Base-by-base conservation (phyloP, 2,797 vertebrate genomes). In the Acridotheres tristis region DNA sequence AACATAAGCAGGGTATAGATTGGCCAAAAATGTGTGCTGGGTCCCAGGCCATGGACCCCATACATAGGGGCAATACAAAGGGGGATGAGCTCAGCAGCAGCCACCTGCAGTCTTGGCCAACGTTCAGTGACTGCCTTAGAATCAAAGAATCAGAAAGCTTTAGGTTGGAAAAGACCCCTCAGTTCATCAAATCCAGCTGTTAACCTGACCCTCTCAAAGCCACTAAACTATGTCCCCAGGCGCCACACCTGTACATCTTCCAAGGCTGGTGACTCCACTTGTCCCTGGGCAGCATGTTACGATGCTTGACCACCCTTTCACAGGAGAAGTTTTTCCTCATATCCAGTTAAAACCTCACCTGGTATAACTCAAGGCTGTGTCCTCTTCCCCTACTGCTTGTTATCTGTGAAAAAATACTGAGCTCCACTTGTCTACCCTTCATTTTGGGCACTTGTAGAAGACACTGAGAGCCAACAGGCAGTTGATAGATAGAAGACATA, bases 11-110 rank as follows among this genome's bases (percentile, higher is more conserved):
- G 34, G 25, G 16, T 43, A 61, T 7, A 51, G n/a, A 58, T 0
- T 45, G 22, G 26, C 17, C 43, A 68, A 51, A 88, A 75, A 11
- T 0, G 1, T 7, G 22, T 0, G 0, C 16, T 4, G n/a, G 22
- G 45, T 30, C 7, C 9, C 73, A 36, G 27, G 22, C 21, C 54
- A 53, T 0, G 0, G 58, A 34, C 5, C 2, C 8, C 13, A 13
- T 0, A 0, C 32, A 19, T 29, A 51, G 29, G 23, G 27, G 21
- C 16, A 61, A 14, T 43, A 36, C 0, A 15, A 29, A 2, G 4
- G 4, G 29, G 18, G 6, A 40, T 20, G 13, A 83, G 22, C 17
- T 58, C 45, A 50, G 73, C 42, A 53, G 38, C 22, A 54, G 55
- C 9, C 34, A 50, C 16, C 32, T 36, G 48, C 40, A 71, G 53